Evolutionary conservation across 1,140 invertebrate species (phyloP).

Genomic region (Liolophura sinensis): DNA sequence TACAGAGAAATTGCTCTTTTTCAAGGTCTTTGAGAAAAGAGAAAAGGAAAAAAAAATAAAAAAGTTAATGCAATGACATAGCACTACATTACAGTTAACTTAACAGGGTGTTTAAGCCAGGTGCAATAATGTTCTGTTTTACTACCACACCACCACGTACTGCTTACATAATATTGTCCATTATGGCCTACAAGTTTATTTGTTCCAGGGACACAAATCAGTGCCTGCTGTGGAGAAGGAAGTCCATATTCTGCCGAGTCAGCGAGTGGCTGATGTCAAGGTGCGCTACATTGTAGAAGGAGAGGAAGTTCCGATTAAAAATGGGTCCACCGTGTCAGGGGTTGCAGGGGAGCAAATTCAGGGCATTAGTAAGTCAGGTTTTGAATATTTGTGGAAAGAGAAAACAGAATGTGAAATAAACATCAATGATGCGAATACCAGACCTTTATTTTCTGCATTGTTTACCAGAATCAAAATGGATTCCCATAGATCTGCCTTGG

Average conservation of each 20-base stretch:
- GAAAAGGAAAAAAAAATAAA: no score
- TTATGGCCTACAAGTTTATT: conserved; percentile 6
- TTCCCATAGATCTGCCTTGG: no score
- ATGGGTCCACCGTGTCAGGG: conserved; percentile 24
- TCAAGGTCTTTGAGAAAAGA: no score
- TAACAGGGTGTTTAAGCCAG: no score
- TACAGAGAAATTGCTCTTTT: no score
- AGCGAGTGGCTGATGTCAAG: conserved; percentile 31
- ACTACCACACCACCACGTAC: neutral
- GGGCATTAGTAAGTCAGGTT: conserved; percentile 32
- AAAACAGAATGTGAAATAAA: neutral
- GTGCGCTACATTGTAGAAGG: conserved; percentile 32
- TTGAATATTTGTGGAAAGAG: neutral
- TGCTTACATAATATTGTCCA: neutral
- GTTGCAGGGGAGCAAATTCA: conserved; percentile 34
- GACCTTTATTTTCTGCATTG: no score
- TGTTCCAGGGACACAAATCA: conserved; percentile 34
- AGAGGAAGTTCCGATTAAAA: conserved; percentile 23
- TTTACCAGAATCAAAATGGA: no score
- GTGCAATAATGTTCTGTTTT: neutral
- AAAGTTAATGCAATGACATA: no score
- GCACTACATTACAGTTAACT: no score
- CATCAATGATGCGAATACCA: no score
- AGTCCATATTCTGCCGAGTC: conserved; percentile 47
- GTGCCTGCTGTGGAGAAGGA: conserved; percentile 41